A percentile compares a stretch with the other conserved stretches of the same genome.
Evolutionary conservation across 2,888 invertebrate genomes (phyloP).

Genomic region (Lepas anatifera): DNA sequence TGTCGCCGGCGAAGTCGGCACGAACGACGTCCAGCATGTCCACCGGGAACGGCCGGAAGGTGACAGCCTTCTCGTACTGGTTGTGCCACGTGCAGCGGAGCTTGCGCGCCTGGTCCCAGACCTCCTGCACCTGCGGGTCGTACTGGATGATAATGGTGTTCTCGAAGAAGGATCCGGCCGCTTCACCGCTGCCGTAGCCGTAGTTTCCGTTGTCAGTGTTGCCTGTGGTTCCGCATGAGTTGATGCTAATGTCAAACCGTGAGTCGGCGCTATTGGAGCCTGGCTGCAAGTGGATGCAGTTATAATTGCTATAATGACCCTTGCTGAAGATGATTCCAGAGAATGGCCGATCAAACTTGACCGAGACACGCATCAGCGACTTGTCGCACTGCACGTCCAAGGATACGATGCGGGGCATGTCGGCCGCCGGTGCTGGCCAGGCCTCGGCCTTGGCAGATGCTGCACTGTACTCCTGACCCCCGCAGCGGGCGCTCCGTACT

Average conservation of each 20-base stretch:
- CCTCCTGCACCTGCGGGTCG: conserved; percentile 86
- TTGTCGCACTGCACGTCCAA: conserved; percentile 89
- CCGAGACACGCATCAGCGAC: conserved; percentile 81
- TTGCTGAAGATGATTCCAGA: conserved; percentile 92
- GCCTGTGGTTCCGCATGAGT: conserved; percentile 82
- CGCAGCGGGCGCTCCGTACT: neutral
- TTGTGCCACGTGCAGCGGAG: conserved; percentile 90
- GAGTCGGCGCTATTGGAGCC: conserved; percentile 76
- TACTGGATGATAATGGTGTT: conserved; percentile 88
- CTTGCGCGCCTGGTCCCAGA: conserved; percentile 89
- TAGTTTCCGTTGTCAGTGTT: conserved; percentile 78
- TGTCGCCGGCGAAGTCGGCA: conserved; percentile 88
- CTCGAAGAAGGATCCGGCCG: conserved; percentile 84
- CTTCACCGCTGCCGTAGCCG: conserved; percentile 75
- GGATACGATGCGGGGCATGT: conserved; percentile 90
- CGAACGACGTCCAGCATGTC: conserved; percentile 91
- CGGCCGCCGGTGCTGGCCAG: conserved; percentile 73
- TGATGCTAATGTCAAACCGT: conserved; percentile 81
- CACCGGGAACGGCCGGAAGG: conserved; percentile 86
- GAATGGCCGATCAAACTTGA: conserved; percentile 89
- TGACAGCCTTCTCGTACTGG: conserved; percentile 87
- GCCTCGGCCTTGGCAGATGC: conserved; percentile 43
- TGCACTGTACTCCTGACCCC: neutral
- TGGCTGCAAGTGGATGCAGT: conserved; percentile 81
- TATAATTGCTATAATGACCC: conserved; percentile 83